A percentile compares a stretch with the other conserved stretches of the same genome.
phyloP scores from a whole-genome alignment of 2,113 vertebrate genomes.

The Misgurnus mizolepis region DNA sequence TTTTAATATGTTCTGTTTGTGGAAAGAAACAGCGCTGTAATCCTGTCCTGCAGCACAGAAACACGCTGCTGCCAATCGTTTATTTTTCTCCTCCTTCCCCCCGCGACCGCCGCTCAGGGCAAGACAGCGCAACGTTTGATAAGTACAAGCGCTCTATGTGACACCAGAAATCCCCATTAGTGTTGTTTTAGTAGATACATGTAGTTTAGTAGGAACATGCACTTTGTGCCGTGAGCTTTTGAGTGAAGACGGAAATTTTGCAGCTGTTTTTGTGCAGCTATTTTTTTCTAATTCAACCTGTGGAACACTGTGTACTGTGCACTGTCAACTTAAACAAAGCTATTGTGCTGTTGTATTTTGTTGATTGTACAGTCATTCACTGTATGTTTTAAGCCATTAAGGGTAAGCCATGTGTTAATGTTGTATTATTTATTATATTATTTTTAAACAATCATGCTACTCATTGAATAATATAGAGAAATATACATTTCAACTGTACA shows the following conservation, averaged over 20 bases:
- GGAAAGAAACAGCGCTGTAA: conserved; percentile 73
- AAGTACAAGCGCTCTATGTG: conserved; percentile 63
- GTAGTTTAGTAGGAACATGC: neutral
- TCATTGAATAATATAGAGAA: too few species aligned
- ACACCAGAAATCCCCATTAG: conserved; percentile 61
- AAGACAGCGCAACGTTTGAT: conserved; percentile 70
- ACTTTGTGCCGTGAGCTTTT: neutral
- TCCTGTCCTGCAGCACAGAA: conserved; percentile 73
- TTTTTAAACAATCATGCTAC: neutral
- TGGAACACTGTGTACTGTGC: too few species aligned
- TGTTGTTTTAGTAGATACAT: conserved; percentile 23
- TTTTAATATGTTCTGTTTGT: conserved; percentile 78
- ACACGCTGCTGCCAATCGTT: conserved; percentile 50
- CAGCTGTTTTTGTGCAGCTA: neutral
- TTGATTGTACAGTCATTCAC: too few species aligned
- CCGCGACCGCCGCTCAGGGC: conserved; percentile 64
- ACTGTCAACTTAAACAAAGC: too few species aligned
- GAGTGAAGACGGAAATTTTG: conserved; percentile 6
- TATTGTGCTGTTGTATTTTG: too few species aligned
- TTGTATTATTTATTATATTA: too few species aligned
- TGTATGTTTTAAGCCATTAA: too few species aligned
- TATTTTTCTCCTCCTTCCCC: conserved; percentile 47
- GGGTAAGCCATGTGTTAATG: too few species aligned
- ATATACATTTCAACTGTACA: too few species aligned
- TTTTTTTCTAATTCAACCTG: neutral